Conservation (phyloP, 2,113 vertebrate genomes). For the Anas platyrhynchos region DNA sequence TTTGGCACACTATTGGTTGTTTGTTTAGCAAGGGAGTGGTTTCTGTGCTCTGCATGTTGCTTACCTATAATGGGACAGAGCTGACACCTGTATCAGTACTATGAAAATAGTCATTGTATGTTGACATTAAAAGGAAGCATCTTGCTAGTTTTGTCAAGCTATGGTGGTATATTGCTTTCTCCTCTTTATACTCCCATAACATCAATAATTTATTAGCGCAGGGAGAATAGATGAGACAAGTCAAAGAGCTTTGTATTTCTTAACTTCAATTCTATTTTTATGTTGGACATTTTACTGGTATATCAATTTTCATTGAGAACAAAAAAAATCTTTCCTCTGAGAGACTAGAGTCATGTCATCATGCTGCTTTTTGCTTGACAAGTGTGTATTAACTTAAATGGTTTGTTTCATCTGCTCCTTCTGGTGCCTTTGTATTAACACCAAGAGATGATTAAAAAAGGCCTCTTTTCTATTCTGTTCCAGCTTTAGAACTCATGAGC, state of each 20-base stretch:
- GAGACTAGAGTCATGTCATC: constrained; percentile 26
- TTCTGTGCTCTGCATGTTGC: neutral
- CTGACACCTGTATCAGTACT: neutral
- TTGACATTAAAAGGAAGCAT: neutral
- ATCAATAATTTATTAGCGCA: neutral
- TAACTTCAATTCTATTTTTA: constrained; percentile 30
- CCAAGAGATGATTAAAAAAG: constrained; percentile 4
- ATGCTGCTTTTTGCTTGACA: constrained; percentile 34
- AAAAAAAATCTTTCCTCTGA: constrained; percentile 28
- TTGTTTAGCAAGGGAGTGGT: neutral
- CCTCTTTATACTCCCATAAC: neutral
- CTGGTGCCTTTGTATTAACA: constrained; percentile 46
- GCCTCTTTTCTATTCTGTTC: neutral
- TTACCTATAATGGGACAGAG: neutral
- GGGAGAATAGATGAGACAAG: neutral
- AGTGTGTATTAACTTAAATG: constrained; percentile 41
- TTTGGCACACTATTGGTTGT: neutral
- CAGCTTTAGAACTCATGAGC: constrained; percentile 17
- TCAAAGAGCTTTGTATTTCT: constrained; percentile 6
- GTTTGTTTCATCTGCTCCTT: constrained; percentile 54
- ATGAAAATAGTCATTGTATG: neutral
- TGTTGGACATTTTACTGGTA: neutral
- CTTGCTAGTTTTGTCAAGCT: neutral
- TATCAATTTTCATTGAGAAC: constrained; percentile 42
- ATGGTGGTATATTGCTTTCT: neutral